These are phyloP conservation scores for Potamarius usumacintae DNA, from an alignment of 2,113 vertebrate species.

Conservation along the genomic window DNA sequence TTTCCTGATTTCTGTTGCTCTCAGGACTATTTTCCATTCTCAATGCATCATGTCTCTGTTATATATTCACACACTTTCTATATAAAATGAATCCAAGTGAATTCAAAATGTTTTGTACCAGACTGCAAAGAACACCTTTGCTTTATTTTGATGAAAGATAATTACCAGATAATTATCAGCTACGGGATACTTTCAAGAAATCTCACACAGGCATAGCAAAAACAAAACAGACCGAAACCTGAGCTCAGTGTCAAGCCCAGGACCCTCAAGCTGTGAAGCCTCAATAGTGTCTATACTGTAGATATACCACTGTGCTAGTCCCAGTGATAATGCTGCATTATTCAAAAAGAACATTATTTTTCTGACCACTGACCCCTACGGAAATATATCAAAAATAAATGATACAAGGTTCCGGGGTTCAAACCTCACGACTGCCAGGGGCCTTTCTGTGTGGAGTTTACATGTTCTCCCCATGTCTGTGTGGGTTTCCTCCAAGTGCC, in stretches of 20 bases:
- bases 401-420: no score
- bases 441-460: no score
- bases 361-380: not conserved
- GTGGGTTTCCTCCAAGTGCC: no score
- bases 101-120: no score
- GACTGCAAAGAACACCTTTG: no score
- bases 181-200: not conserved
- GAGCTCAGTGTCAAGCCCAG: not conserved
- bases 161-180: not conserved
- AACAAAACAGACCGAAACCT: not conserved
- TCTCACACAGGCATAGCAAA: not conserved
- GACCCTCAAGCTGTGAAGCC: not conserved
- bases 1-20: not conserved
- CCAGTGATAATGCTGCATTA: not conserved
- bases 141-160: not conserved
- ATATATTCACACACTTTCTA: not conserved
- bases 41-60: not conserved
- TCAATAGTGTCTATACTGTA: not conserved
- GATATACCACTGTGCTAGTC: not conserved
- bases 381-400: no score
- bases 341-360: not conserved
- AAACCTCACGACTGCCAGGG: no score
- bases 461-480: no score
- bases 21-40: not conserved
- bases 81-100: no score